Conservation (phyloP, 2,113 vertebrate species). For the Tragelaphus strepsiceros region DNA sequence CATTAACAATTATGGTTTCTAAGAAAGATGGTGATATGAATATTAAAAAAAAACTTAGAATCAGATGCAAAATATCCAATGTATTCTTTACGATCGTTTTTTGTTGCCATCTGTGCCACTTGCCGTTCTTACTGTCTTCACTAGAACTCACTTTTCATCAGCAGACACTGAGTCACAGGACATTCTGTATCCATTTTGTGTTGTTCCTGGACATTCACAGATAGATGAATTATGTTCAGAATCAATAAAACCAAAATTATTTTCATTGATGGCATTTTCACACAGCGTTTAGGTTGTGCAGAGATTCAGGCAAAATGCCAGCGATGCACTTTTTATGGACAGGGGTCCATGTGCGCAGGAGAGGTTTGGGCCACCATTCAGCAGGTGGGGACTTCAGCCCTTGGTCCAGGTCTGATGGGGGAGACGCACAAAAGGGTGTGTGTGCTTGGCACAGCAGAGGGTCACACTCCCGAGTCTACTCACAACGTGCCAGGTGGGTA, state of each 20-base stretch:
- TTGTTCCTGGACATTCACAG: not conserved
- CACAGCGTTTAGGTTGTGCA: not conserved
- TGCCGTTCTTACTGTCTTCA: not conserved
- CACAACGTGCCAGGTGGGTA: no score
- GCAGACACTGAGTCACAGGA: not conserved
- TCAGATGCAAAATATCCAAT: not conserved
- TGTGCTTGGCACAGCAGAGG: not conserved
- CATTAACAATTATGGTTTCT: not conserved
- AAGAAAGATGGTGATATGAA: not conserved
- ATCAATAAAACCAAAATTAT: not conserved
- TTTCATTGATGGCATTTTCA: not conserved
- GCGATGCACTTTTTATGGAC: not conserved
- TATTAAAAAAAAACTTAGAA: not conserved
- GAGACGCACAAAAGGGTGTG: accelerated
- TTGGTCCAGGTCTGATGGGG: accelerated
- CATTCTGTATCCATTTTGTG: not conserved
- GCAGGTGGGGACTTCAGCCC: no score
- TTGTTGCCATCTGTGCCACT: not conserved
- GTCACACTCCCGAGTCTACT: no score
- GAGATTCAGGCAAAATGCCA: not conserved
- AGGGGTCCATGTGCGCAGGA: not conserved
- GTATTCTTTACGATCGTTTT: not conserved
- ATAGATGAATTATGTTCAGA: not conserved
- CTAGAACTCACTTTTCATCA: not conserved
- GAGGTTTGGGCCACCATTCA: accelerated